A percentile compares a stretch with the other conserved stretches of the same genome.
These are phyloP conservation scores for Trichonephila clavipes DNA, from an alignment of 1,140 invertebrate species.

Conservation along the genomic window DNA sequence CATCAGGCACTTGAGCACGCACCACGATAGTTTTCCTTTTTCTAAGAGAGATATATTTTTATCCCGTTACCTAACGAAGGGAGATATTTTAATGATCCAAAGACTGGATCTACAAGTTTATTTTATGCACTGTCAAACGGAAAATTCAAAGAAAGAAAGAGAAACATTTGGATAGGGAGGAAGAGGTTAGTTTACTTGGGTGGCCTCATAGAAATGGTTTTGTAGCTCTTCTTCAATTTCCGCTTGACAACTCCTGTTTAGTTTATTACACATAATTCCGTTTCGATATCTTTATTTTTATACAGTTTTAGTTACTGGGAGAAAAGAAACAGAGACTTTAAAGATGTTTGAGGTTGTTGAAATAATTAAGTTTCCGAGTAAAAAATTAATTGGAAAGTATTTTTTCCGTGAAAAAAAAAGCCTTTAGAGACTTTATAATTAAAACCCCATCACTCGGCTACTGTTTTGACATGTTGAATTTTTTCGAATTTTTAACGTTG, in stretches of 20 bases:
- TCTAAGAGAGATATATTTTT: not conserved
- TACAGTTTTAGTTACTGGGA: not conserved
- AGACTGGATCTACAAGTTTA: not conserved
- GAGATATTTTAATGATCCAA: slow-evolving; percentile 59
- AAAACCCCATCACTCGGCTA: too few species aligned
- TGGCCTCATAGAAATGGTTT: not conserved
- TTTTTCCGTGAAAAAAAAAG: too few species aligned
- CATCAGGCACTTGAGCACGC: slow-evolving; percentile 48
- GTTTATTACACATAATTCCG: not conserved
- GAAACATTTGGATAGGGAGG: not conserved
- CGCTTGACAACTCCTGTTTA: not conserved
- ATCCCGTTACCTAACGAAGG: slow-evolving; percentile 38
- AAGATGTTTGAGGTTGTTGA: too few species aligned
- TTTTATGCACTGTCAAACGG: not conserved
- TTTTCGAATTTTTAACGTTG: too few species aligned
- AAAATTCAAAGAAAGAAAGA: not conserved
- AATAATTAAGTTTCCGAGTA: too few species aligned
- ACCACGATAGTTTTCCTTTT: slow-evolving; percentile 17
- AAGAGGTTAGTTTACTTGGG: not conserved
- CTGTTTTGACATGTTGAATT: too few species aligned
- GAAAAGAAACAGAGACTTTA: too few species aligned
- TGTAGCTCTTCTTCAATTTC: not conserved
- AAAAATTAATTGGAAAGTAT: too few species aligned
- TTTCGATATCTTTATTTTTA: not conserved
- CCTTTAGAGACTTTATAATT: too few species aligned